Evolutionary conservation across 1,140 invertebrate genomes (phyloP).

Genomic region (Drosophila neocordata): DNA sequence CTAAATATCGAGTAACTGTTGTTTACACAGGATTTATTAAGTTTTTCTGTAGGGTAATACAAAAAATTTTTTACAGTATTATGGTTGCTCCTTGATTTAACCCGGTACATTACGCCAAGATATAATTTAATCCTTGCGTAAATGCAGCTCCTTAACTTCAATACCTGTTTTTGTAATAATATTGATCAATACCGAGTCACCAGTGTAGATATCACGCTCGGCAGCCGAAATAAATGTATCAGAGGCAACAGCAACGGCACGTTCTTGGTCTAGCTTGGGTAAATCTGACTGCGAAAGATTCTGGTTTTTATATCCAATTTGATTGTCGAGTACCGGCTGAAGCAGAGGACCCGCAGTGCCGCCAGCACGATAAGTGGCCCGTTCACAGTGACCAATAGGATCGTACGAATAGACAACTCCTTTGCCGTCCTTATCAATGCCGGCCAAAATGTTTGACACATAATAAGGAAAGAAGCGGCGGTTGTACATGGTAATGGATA

Average conservation of each 20-base stretch:
- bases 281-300: conserved; percentile 87
- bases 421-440: conserved; percentile 93
- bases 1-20: background rate
- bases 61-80: background rate
- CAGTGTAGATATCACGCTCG: conserved; percentile 98
- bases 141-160: conserved; percentile 86
- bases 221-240: conserved; percentile 98
- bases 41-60: conserved; percentile 4
- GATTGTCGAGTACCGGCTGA: conserved; percentile 94
- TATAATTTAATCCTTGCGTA: conserved; percentile 90
- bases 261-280: conserved; percentile 88
- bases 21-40: background rate
- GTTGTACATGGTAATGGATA: conserved; percentile 98
- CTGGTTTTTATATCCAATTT: conserved; percentile 95
- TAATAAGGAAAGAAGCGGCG: conserved; percentile 99
- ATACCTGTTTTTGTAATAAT: conserved; percentile 96
- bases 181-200: conserved; percentile 94
- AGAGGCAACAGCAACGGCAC: conserved; percentile 92
- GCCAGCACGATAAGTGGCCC: conserved; percentile 90
- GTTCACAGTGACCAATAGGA: conserved; percentile 97
- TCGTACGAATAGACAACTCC: conserved; percentile 98
- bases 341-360: conserved; percentile 92
- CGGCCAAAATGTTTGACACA: conserved; percentile 96
- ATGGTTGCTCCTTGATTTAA: background rate
- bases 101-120: background rate